These are phyloP conservation scores for Piprites chloris DNA, from an alignment of 2,113 vertebrate genomes.

Conservation along the genomic window DNA sequence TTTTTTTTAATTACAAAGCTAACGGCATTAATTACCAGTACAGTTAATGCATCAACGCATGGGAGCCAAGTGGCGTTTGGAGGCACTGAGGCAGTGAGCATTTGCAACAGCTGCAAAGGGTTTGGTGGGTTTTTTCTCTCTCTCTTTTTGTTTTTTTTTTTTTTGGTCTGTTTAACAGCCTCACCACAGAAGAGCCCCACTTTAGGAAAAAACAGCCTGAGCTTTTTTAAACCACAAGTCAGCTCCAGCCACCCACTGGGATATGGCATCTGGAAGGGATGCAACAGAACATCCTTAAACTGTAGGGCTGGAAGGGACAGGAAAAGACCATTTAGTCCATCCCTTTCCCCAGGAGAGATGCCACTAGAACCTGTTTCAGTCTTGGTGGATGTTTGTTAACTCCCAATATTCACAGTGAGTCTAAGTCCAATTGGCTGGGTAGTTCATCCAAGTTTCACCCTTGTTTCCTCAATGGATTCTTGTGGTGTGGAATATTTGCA, in stretches of 20 bases:
- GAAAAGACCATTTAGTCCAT: not conserved
- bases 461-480: not conserved
- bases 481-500: not conserved
- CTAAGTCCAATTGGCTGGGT: not conserved
- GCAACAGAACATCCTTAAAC: not conserved
- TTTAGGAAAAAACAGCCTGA: not conserved
- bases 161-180: not conserved
- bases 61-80: conserved; percentile 60
- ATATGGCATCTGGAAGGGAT: not conserved
- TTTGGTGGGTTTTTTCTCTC: not conserved
- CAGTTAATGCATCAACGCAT: conserved; percentile 71
- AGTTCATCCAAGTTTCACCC: not conserved
- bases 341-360: not conserved
- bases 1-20: conserved; percentile 84
- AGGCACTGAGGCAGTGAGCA: conserved; percentile 69
- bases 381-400: not conserved
- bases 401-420: not conserved
- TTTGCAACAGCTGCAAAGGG: conserved; percentile 68
- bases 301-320: not conserved
- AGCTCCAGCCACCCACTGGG: not conserved
- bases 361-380: not conserved
- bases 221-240: not conserved
- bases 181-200: conserved; percentile 25
- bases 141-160: not conserved
- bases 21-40: conserved; percentile 83